These are phyloP conservation scores for Dasyornis broadbenti DNA, from an alignment of 2,113 vertebrate genomes.

Conservation along the genomic window DNA sequence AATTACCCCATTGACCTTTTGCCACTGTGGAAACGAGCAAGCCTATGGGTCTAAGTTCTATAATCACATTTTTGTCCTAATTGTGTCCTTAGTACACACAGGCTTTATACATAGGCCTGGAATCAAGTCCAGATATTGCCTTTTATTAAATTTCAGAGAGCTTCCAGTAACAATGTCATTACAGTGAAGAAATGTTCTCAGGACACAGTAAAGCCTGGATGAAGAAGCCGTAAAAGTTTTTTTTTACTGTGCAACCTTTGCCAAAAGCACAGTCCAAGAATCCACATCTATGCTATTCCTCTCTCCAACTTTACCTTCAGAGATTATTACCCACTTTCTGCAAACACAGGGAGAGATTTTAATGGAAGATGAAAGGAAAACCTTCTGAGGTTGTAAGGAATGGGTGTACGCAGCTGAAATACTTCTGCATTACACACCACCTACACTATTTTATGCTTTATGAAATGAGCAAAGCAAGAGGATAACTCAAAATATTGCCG, in stretches of 20 bases:
- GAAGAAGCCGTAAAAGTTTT: constrained; percentile 4
- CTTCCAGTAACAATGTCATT: constrained; percentile 24
- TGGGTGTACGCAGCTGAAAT: background rate
- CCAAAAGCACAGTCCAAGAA: constrained; percentile 10
- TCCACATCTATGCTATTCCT: background rate
- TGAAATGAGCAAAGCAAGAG: background rate
- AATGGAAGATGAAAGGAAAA: background rate
- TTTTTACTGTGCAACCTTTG: background rate
- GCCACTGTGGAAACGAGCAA: background rate
- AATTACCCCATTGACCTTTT: constrained; percentile 43
- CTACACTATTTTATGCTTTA: background rate
- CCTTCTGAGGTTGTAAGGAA: background rate
- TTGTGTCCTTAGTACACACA: constrained; percentile 27
- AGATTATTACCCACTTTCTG: background rate
- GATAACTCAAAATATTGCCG: background rate
- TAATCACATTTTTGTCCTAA: constrained; percentile 50
- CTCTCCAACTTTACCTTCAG: background rate
- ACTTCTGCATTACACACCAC: background rate
- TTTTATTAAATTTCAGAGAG: constrained; percentile 47
- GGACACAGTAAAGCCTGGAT: constrained; percentile 12
- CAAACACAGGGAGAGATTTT: background rate
- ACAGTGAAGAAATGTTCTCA: constrained; percentile 33
- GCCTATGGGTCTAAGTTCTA: background rate
- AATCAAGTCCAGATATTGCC: constrained; percentile 42
- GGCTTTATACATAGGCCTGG: background rate